Conservation (phyloP, 2,888 invertebrate species). For the Stenotaenia linearis region DNA sequence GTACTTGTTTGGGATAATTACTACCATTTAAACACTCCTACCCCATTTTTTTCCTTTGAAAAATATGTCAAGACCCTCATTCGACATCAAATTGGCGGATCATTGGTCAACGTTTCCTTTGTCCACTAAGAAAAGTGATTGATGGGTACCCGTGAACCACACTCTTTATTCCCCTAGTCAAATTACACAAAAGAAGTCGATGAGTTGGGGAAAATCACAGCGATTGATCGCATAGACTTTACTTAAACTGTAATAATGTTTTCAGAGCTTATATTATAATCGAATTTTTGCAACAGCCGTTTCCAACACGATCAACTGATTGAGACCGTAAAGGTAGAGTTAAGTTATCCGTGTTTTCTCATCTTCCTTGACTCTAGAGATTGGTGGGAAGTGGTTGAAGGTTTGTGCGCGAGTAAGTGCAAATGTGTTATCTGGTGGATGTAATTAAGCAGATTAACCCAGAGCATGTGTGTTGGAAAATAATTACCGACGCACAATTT, state of each 20-base stretch:
- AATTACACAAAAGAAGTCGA: background rate
- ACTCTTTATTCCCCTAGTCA: background rate
- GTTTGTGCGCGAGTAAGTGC: background rate
- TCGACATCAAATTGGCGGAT: background rate
- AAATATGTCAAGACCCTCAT: background rate
- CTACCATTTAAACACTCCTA: background rate
- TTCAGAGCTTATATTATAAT: background rate
- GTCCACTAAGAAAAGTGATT: background rate
- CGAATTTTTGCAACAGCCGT: background rate
- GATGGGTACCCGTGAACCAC: background rate
- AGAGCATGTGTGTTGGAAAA: constrained; percentile 4
- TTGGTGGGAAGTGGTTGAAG: background rate
- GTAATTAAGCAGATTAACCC: constrained; percentile 1
- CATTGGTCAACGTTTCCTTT: background rate
- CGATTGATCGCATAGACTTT: no score
- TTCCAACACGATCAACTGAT: background rate
- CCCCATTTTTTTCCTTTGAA: background rate
- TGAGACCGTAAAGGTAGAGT: no score
- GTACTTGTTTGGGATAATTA: background rate
- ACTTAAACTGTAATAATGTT: no score
- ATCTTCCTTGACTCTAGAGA: background rate
- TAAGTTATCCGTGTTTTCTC: background rate
- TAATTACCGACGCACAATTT: background rate
- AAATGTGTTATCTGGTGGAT: background rate
- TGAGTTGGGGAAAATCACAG: background rate